Conservation (phyloP, 2,797 vertebrate genomes). For the Valencia hispanica region DNA sequence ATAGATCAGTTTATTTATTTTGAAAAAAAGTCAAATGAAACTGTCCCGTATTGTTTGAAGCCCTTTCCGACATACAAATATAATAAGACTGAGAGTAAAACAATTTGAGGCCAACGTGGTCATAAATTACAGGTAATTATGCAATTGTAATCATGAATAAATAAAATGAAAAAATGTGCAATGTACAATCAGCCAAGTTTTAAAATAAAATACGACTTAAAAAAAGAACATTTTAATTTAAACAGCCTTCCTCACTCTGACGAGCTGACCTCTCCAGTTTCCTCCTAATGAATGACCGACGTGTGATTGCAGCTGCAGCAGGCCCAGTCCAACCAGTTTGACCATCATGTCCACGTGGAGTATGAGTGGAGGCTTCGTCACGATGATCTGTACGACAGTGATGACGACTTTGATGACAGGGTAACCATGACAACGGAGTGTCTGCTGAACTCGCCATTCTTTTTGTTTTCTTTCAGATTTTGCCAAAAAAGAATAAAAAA, state of each 20-base stretch:
- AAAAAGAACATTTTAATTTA: neutral
- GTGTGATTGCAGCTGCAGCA: conserved; percentile 78
- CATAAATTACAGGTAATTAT: neutral
- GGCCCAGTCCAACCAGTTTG: conserved; percentile 84
- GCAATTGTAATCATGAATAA: neutral
- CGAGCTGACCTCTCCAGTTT: neutral
- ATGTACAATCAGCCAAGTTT: neutral
- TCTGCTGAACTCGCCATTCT: neutral
- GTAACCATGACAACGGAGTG: conserved; percentile 33
- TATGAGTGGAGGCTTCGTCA: conserved; percentile 86
- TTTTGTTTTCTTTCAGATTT: neutral
- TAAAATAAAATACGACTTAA: neutral
- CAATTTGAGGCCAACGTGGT: neutral
- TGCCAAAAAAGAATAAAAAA: neutral
- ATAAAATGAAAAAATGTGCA: neutral
- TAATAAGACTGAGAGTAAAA: neutral
- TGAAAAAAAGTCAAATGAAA: neutral
- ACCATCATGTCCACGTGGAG: conserved; percentile 85
- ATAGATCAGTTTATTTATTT: neutral
- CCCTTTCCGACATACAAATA: neutral
- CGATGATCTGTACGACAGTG: conserved; percentile 86
- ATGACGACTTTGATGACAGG: conserved; percentile 83
- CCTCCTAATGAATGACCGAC: neutral
- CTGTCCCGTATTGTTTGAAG: neutral
- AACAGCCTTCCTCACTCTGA: neutral